phyloP scores from a whole-genome alignment of 2,113 vertebrate genomes.

The Hipposideros armiger region DNA sequence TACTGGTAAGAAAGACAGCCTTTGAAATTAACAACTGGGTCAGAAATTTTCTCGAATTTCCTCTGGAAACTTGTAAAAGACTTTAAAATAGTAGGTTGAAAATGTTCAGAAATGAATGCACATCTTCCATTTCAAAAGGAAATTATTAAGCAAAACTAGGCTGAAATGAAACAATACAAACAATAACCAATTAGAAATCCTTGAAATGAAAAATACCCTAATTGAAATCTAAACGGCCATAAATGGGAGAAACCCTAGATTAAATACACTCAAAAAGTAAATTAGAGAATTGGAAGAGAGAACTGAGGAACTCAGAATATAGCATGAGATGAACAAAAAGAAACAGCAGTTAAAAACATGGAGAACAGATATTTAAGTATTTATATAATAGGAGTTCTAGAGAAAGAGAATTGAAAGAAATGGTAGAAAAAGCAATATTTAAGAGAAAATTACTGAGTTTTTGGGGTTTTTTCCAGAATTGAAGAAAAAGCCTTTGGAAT shows the following conservation, averaged over 20 bases:
- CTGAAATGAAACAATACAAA: conserved; percentile 54
- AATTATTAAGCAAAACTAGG: conserved; percentile 43
- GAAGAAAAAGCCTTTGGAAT: conserved; percentile 6
- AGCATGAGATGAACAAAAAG: background rate
- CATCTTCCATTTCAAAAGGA: conserved; percentile 37
- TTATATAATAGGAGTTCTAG: background rate
- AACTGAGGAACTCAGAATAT: background rate
- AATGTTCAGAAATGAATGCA: conserved; percentile 46
- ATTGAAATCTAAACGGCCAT: background rate
- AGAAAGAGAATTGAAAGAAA: conserved; percentile 20
- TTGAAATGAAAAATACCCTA: conserved; percentile 43
- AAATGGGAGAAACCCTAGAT: background rate
- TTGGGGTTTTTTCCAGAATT: background rate
- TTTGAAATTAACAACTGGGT: conserved; percentile 17
- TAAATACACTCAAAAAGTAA: background rate
- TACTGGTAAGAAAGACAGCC: background rate
- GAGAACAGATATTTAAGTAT: background rate
- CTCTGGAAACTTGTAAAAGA: conserved; percentile 1
- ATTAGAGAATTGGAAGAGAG: background rate
- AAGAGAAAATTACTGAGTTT: background rate
- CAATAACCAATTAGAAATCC: conserved; percentile 44
- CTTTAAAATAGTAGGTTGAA: background rate
- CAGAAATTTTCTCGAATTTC: conserved; percentile 36
- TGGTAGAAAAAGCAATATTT: background rate
- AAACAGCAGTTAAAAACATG: background rate